Base-by-base conservation (phyloP, 1,140 invertebrate genomes). In the Pachypeltis micranthus region DNA sequence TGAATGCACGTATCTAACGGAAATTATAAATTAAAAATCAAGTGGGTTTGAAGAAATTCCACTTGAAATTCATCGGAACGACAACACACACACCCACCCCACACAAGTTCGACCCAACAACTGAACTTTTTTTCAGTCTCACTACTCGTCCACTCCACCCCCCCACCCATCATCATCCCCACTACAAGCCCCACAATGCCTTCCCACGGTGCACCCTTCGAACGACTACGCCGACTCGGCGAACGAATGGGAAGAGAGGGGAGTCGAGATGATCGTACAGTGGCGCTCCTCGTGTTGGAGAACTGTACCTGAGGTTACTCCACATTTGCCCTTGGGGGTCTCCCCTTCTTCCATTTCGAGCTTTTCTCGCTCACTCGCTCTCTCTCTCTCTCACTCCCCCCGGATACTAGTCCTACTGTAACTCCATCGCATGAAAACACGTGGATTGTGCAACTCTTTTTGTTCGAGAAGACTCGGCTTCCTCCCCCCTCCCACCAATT, bases 241-340 rank as follows among this genome's bases (percentile, higher is more conserved):
- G 31, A 39, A 39, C 7, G 31, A 16, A 16, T 10, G 31, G 47
- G 19, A n/a, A n/a, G 34, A 21, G 47, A 51, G 47, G 47, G 47
- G 47, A 21, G 23, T 39, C 31, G 31, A n/a, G n/a, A 16, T 51
- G 47, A 7, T 10, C 12, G 47, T 10, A 14, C 47, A 21, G 47
- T 14, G 47, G 47, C 47, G 47, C 47, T 21, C 21, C 61, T 56
- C 2, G 51, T 54, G 61, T 47, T 24, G 28, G 23, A 31, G 51
- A 55, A 51, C 61, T 62, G 47, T 62, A 62, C 61, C 31, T 56
- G 24, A 31, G 61, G 61, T 62, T 62, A 62, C 61, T 54, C 61
- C 34, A 54, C 26, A 56, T 55, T 55, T 62, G 61, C 51, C 61
- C 61, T 62, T 62, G 61, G 61, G 27, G 34, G 7, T 7, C 47